Conservation (phyloP, 2,797 vertebrate species). For the Hozukius guyotensis region DNA sequence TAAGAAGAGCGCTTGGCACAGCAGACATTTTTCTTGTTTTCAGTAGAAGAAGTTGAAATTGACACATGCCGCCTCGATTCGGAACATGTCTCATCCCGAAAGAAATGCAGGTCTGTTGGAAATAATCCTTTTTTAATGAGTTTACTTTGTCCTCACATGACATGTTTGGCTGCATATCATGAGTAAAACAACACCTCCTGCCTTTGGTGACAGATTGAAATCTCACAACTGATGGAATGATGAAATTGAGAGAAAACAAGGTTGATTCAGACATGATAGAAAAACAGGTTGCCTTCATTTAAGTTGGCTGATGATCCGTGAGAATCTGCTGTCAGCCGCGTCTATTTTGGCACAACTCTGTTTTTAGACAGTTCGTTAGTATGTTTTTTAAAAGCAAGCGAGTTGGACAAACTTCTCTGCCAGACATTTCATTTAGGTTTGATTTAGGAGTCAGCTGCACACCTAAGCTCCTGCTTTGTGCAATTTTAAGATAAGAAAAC, state of each 20-base stretch:
- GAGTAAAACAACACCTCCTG: not conserved
- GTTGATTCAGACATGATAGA: constrained; percentile 4
- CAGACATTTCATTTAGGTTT: constrained; percentile 30
- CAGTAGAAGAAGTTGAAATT: not conserved
- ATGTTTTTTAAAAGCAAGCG: constrained; percentile 12
- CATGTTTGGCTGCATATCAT: constrained; percentile 1
- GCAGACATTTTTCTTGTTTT: constrained; percentile 29
- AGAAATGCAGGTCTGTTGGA: not conserved
- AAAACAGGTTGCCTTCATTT: constrained; percentile 28
- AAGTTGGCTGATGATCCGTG: constrained; percentile 21
- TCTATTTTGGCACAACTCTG: constrained; percentile 29
- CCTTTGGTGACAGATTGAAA: constrained; percentile 33
- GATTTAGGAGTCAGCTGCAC: constrained; percentile 12
- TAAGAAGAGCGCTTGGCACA: not conserved
- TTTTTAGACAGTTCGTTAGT: constrained; percentile 3
- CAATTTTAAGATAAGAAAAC: constrained; percentile 38
- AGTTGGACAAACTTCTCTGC: constrained; percentile 27
- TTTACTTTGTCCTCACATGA: not conserved
- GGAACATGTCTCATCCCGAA: not conserved
- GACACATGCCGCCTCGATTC: not conserved
- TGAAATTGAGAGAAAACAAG: constrained; percentile 34
- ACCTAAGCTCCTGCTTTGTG: constrained; percentile 35
- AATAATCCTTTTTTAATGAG: not conserved
- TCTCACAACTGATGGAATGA: constrained; percentile 18
- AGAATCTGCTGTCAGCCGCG: constrained; percentile 11